Percentiles rank a stretch among this genome's conserved stretches.
Conservation (phyloP, 2,797 vertebrate species). For the Ispidina lecontei region DNA sequence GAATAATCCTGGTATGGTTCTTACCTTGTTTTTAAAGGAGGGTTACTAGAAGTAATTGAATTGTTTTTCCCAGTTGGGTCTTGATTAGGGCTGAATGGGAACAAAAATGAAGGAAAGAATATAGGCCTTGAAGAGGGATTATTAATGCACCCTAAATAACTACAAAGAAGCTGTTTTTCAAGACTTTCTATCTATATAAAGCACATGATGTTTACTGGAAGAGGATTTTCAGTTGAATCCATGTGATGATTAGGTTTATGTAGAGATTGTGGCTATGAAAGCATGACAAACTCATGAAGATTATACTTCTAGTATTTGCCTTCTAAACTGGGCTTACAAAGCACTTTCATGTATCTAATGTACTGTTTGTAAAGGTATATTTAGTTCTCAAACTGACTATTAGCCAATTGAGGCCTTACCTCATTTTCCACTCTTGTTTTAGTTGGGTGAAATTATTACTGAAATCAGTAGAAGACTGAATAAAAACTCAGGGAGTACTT, state of each 20-base stretch:
- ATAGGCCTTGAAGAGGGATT: neutral
- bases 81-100: neutral
- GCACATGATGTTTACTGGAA: neutral
- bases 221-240: neutral
- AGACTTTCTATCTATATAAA: neutral
- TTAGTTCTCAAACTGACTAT: neutral
- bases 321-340: neutral
- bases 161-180: neutral
- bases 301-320: neutral
- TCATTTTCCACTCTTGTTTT: constrained; percentile 23
- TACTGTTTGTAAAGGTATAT: neutral
- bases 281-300: neutral
- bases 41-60: neutral
- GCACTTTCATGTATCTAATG: neutral
- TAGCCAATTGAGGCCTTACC: constrained; percentile 2
- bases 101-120: neutral
- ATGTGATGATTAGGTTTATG: neutral
- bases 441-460: neutral
- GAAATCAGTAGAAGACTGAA: neutral
- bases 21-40: constrained; percentile 27
- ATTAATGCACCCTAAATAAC: neutral
- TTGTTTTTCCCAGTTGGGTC: neutral
- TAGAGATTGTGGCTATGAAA: neutral
- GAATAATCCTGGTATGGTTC: neutral
- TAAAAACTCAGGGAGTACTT: neutral